A percentile compares a stretch with the other conserved stretches of the same genome.
phyloP scores from a whole-genome alignment of 2,888 invertebrate species.

The Plebejus argus region DNA sequence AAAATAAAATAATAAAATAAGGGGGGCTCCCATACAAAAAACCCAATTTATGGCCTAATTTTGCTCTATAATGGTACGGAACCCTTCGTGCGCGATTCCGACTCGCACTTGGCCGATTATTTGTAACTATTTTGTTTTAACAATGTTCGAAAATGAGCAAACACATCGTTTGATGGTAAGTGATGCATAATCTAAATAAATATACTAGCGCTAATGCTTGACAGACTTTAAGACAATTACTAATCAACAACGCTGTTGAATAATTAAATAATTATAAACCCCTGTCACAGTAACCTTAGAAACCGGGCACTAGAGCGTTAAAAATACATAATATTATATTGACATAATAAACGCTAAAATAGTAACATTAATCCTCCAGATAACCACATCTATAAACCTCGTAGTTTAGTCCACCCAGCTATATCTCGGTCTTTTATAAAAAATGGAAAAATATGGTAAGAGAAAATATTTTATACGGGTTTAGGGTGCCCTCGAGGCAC shows the following conservation, averaged over 20 bases:
- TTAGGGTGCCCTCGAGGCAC: conserved; percentile 21
- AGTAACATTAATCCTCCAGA: not conserved
- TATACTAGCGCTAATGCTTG: not conserved
- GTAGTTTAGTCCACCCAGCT: not conserved
- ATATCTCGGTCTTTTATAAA: not conserved
- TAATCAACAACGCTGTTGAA: not conserved
- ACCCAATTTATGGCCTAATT: too few species aligned
- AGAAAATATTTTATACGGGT: conserved; percentile 12
- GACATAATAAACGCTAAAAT: not conserved
- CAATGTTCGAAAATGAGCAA: not conserved
- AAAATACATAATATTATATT: not conserved
- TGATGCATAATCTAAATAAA: not conserved
- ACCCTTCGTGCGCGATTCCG: too few species aligned
- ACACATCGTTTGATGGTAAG: not conserved
- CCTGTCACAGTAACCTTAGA: not conserved
- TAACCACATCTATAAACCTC: not conserved
- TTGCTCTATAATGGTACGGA: too few species aligned
- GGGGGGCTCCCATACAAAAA: too few species aligned
- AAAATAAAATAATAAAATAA: too few species aligned
- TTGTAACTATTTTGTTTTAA: not conserved
- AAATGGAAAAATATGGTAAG: conserved; percentile 15
- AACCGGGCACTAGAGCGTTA: not conserved
- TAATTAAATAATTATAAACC: not conserved
- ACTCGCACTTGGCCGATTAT: too few species aligned
- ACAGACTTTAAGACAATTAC: not conserved